phyloP scores from a whole-genome alignment of 2,888 invertebrate genomes.

The Campoplex capitator region DNA sequence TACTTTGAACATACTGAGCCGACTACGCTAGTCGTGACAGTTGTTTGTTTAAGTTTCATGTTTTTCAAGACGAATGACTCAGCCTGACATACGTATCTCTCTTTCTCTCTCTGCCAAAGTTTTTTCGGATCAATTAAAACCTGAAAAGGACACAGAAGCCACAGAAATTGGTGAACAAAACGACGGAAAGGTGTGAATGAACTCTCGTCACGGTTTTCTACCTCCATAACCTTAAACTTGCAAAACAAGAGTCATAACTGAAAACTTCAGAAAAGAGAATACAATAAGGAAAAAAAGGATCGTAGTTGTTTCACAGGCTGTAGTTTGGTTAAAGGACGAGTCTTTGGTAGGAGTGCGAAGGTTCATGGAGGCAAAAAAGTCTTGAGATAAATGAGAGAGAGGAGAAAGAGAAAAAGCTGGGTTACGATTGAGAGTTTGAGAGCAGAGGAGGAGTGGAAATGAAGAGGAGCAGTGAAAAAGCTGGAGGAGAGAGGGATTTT shows the following conservation, averaged over 20 bases:
- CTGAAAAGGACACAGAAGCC: neutral
- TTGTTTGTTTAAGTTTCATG: neutral
- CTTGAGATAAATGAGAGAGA: constrained; percentile 60
- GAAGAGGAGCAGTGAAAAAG: constrained; percentile 24
- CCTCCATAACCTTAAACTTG: neutral
- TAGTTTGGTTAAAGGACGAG: constrained; percentile 22
- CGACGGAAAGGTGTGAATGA: constrained; percentile 7
- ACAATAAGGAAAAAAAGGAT: neutral
- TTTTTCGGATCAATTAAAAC: neutral
- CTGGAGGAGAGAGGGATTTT: constrained; percentile 51
- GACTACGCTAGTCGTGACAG: too few relatives aligned
- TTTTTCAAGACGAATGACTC: neutral
- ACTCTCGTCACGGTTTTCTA: constrained; percentile 22
- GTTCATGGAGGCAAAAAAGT: constrained; percentile 35
- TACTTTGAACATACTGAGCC: too few relatives aligned
- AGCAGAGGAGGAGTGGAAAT: constrained; percentile 7
- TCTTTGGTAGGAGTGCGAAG: constrained; percentile 1
- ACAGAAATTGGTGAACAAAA: constrained; percentile 1
- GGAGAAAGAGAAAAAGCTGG: constrained; percentile 57
- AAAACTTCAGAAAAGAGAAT: neutral
- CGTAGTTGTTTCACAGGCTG: constrained; percentile 21
- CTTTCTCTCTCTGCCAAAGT: neutral
- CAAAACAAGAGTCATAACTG: constrained; percentile 11
- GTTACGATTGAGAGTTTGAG: constrained; percentile 10
- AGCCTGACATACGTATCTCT: neutral